Evolutionary conservation across 1,140 invertebrate species (phyloP).

Genomic region (Megathymus violae): DNA sequence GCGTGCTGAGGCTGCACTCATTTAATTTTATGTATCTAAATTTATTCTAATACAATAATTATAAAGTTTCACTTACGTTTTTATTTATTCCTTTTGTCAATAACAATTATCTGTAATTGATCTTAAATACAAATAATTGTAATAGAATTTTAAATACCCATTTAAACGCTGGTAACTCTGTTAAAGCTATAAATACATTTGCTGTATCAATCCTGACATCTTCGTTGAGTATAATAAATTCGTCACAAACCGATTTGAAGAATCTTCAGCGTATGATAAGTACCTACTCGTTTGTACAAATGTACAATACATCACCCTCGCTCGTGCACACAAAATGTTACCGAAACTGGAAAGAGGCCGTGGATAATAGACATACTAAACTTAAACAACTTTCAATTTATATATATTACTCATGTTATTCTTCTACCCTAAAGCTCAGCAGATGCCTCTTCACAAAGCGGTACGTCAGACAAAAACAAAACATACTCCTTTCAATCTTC

Average conservation of each 20-base stretch:
- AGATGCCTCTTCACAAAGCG: not conserved
- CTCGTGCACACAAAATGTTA: conserved; percentile 22
- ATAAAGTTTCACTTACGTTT: no score
- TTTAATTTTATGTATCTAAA: no score
- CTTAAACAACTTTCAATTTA: conserved; percentile 24
- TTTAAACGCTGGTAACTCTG: conserved; percentile 29
- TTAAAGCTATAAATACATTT: conserved; percentile 39
- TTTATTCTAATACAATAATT: no score
- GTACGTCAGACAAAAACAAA: not conserved
- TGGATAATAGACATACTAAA: conserved; percentile 30
- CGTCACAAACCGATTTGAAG: conserved; percentile 30
- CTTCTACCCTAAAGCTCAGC: conserved; percentile 13
- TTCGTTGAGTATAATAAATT: conserved; percentile 31
- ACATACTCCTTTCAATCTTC: conserved; percentile 24
- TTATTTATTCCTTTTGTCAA: no score
- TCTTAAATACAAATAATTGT: no score
- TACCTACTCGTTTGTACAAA: conserved; percentile 13
- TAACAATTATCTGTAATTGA: no score
- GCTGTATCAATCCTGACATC: conserved; percentile 34
- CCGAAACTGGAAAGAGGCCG: conserved; percentile 18
- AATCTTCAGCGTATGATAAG: conserved; percentile 27
- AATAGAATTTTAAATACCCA: conserved; percentile 22
- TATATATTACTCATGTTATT: conserved; percentile 3
- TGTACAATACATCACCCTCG: conserved; percentile 34
- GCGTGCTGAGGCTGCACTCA: no score